Base-by-base conservation (phyloP, 2,113 vertebrate species). In the Mobula hypostoma region DNA sequence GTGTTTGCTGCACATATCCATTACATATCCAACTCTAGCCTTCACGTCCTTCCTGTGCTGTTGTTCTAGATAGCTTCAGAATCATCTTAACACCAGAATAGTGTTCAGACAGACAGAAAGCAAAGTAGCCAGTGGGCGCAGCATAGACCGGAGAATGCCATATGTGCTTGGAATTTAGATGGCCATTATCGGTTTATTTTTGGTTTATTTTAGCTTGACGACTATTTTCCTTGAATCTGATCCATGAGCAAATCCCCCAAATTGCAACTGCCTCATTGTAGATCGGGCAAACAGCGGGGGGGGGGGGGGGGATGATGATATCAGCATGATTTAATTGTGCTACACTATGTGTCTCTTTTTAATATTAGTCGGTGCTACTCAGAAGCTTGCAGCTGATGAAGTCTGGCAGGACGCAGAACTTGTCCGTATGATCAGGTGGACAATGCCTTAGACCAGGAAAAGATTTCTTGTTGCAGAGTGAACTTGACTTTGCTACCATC, bases 1-100 rank as follows among this genome's bases (percentile, higher is more conserved):
- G 85, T 90, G 85, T 68, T 68, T 90, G 85, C 85, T 90, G 61
- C 85, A 90, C 85, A 90, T 32, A 90, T 32, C 61, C 61, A 66
- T 88, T 17, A 12, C 85, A 88, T 63, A 63, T 63, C 85, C 32
- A 68, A 90, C 61, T 68, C 14, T 90, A 68, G 61, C n/a, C 63
- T 66, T 63, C 61, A 68, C 66, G 14, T n/a, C 61, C 29, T 90
- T n/a, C 58, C 9, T 29, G n/a, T 90, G 61, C 61, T 66, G 61
- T 63, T 90, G 85, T 68, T 90, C 7, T 63, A 90, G 61, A 63
- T 66, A 66, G 85, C 58, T 90, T 90, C 85, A 32, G 29, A 90
- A 61, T 14, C 83, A 87, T 61, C 58, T 58, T 87, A 27, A 87
- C 83, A 63, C 56, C 83, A 87, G n/a, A 87, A n/a, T 87, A 63